Conservation (phyloP, 2,888 invertebrate species). For the Drosophila atroscutellata region DNA sequence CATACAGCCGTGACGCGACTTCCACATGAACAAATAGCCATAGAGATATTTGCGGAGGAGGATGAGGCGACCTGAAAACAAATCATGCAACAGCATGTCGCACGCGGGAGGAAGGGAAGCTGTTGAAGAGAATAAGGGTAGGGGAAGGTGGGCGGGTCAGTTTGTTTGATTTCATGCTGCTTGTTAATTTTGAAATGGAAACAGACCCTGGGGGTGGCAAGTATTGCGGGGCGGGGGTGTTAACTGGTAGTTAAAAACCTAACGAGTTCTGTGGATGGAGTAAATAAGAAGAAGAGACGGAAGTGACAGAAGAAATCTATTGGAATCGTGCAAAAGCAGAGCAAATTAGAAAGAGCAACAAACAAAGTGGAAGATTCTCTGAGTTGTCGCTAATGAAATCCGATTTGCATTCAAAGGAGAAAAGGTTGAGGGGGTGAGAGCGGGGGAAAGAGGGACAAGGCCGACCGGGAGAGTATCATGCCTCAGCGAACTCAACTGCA, state of each 20-base stretch:
- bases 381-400: conserved; percentile 53
- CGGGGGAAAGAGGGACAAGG: too few species aligned
- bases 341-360: conserved; percentile 40
- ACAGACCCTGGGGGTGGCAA: conserved; percentile 23
- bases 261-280: conserved; percentile 33
- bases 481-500: conserved; percentile 45
- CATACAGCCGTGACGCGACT: conserved; percentile 49
- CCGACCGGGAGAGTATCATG: conserved; percentile 19
- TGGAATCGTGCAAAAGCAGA: conserved; percentile 20
- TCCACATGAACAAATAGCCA: conserved; percentile 63
- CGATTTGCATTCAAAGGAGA: conserved; percentile 36
- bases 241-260: conserved; percentile 65
- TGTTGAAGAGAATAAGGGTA: neutral
- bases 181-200: conserved; percentile 50
- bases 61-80: conserved; percentile 22
- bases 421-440: neutral
- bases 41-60: conserved; percentile 21
- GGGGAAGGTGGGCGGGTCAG: conserved; percentile 41
- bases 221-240: conserved; percentile 18
- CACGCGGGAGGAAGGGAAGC: conserved; percentile 9
- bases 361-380: conserved; percentile 54
- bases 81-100: conserved; percentile 61
- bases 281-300: neutral
- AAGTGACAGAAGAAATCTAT: conserved; percentile 14
- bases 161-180: conserved; percentile 55